A percentile compares a stretch with the other conserved stretches of the same genome.
phyloP scores from a whole-genome alignment of 2,888 invertebrate species.

The Onchidella celtica region DNA sequence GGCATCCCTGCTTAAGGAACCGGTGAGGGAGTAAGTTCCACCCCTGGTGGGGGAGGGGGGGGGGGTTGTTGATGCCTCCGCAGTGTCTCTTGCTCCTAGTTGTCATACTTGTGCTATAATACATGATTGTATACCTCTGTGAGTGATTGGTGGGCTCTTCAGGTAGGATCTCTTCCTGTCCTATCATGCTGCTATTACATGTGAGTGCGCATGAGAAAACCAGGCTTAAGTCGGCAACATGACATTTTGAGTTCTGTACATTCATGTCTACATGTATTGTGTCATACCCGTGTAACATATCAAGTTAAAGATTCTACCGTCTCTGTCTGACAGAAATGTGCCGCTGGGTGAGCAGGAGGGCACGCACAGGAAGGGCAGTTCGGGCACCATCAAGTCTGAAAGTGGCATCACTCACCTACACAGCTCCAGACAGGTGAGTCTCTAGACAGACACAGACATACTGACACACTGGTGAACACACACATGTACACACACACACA shows the following conservation, averaged over 20 bases:
- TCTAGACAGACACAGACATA: background rate
- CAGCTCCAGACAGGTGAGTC: slow-evolving; percentile 91
- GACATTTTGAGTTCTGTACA: no score
- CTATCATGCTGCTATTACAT: no score
- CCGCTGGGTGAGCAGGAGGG: slow-evolving; percentile 71
- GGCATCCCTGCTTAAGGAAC: no score
- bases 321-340: slow-evolving; percentile 66
- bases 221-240: no score
- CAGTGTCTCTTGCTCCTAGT: slow-evolving; percentile 21
- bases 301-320: background rate
- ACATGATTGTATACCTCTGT: background rate
- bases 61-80: no score
- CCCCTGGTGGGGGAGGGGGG: no score
- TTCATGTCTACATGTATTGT: background rate
- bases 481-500: background rate
- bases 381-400: slow-evolving; percentile 70
- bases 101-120: background rate
- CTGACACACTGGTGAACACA: background rate
- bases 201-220: no score
- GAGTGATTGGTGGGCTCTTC: no score
- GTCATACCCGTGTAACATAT: no score
- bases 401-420: slow-evolving; percentile 79
- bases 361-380: slow-evolving; percentile 70
- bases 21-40: no score
- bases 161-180: no score